Conservation (phyloP, 2,113 vertebrate genomes). For the Hyla sarda region DNA sequence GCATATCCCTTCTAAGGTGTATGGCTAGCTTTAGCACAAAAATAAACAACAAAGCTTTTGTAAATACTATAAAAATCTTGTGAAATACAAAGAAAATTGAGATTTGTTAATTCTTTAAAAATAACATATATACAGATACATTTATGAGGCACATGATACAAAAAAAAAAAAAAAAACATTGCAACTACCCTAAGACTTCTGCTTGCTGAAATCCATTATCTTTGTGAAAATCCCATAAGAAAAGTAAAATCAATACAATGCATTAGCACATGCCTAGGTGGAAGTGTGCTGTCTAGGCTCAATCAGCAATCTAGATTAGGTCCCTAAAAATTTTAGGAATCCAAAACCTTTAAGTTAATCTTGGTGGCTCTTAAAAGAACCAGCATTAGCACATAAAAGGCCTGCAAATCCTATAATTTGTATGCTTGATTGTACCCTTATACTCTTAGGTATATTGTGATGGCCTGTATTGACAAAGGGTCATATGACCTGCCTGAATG, state of each 20-base stretch:
- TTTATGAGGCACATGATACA: no score
- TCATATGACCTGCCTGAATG: not conserved
- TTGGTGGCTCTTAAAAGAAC: not conserved
- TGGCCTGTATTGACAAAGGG: conserved; percentile 5
- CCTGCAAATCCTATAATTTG: not conserved
- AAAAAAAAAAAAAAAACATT: no score
- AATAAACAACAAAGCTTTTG: no score
- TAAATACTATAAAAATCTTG: no score
- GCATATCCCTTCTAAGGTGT: no score
- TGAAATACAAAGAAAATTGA: no score
- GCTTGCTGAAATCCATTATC: not conserved
- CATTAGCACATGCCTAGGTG: not conserved
- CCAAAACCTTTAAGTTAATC: not conserved
- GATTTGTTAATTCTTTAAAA: no score
- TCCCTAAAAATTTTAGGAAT: not conserved
- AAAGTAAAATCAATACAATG: conserved; percentile 21
- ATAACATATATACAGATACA: no score
- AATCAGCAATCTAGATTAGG: conserved; percentile 1
- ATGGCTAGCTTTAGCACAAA: no score
- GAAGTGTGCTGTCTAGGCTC: not conserved
- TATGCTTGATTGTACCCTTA: not conserved
- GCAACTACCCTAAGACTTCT: not conserved
- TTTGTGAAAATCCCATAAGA: not conserved
- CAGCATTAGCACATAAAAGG: conserved; percentile 18
- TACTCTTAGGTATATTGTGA: not conserved